phyloP scores from a whole-genome alignment of 2,797 vertebrate species.

The Melanotaenia maccullochi region DNA sequence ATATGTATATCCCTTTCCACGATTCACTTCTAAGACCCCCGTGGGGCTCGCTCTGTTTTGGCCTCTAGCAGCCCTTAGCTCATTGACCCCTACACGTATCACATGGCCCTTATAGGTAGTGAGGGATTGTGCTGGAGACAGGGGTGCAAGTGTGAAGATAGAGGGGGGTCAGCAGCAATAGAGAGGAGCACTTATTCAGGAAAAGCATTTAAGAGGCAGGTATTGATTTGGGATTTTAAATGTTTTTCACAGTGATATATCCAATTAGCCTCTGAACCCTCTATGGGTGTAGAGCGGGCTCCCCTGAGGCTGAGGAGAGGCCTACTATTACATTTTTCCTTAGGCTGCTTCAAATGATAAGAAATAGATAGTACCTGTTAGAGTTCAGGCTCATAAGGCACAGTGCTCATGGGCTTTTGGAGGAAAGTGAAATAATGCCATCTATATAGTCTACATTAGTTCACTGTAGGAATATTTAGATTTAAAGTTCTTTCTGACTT shows the following conservation, averaged over 20 bases:
- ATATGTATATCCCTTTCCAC: slow-evolving; percentile 61
- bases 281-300: slow-evolving; percentile 72
- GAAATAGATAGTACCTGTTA: slow-evolving; percentile 74
- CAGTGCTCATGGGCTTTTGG: slow-evolving; percentile 19
- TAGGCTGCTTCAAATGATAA: slow-evolving; percentile 62
- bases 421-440: slow-evolving; percentile 28
- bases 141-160: slow-evolving; percentile 41
- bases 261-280: slow-evolving; percentile 86
- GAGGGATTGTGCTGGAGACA: slow-evolving; percentile 69
- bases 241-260: slow-evolving; percentile 85
- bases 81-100: slow-evolving; percentile 69
- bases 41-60: slow-evolving; percentile 66
- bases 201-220: slow-evolving; percentile 84
- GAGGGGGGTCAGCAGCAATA: slow-evolving; percentile 64
- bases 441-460: slow-evolving; percentile 16
- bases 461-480: slow-evolving; percentile 7
- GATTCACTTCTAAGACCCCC: slow-evolving; percentile 70
- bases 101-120: slow-evolving; percentile 69
- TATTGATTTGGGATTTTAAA: slow-evolving; percentile 87
- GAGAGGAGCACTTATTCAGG: slow-evolving; percentile 79
- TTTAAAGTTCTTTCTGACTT: slow-evolving; percentile 13
- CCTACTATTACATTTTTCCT: slow-evolving; percentile 61
- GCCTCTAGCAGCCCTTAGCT: slow-evolving; percentile 66
- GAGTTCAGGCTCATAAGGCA: slow-evolving; percentile 46
- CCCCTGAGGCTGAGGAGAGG: slow-evolving; percentile 66